phyloP scores from a whole-genome alignment of 2,888 invertebrate species.

The Rhagonycha lutea region DNA sequence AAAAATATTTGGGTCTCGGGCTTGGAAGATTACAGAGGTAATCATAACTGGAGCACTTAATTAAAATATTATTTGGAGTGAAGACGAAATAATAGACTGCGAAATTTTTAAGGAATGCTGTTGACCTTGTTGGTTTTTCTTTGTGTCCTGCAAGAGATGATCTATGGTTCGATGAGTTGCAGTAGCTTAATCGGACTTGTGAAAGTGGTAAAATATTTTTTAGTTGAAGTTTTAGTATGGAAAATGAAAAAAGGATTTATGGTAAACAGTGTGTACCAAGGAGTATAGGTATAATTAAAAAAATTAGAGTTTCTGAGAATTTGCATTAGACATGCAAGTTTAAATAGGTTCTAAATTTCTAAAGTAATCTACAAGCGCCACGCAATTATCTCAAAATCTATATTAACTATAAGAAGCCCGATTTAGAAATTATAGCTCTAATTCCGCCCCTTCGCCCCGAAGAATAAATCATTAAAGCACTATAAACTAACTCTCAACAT shows the following conservation, averaged over 20 bases:
- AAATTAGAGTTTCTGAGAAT: background rate
- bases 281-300: background rate
- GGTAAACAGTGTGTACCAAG: background rate
- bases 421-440: conserved; percentile 30
- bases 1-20: background rate
- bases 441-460: conserved; percentile 21
- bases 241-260: background rate
- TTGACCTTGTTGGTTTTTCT: background rate
- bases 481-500: conserved; percentile 30
- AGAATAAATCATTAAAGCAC: conserved; percentile 30
- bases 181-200: background rate
- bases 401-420: conserved; percentile 29
- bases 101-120: background rate
- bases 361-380: background rate
- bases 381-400: conserved; percentile 30
- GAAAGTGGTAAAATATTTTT: background rate
- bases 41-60: background rate
- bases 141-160: background rate
- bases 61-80: background rate
- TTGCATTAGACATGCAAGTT: background rate
- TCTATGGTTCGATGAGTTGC: background rate
- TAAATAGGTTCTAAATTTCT: background rate
- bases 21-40: background rate
- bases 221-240: background rate
- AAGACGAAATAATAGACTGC: background rate